These are phyloP conservation scores for Brachypteracias leptosomus DNA, from an alignment of 2,113 vertebrate species.

Conservation along the genomic window DNA sequence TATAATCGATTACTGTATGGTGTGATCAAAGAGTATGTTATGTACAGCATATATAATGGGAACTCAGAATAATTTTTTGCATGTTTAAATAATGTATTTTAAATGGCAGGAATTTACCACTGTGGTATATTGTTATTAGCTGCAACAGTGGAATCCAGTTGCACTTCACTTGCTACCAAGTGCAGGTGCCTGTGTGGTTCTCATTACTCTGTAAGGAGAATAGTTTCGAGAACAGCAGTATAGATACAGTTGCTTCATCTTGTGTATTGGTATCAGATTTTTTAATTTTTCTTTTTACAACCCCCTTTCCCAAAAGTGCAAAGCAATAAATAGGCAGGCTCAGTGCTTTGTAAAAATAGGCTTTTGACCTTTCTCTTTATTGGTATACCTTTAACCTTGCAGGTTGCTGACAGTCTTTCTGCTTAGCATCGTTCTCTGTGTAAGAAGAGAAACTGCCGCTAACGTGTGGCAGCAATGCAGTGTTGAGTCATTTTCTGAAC, in stretches of 20 bases:
- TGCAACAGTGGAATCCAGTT: neutral
- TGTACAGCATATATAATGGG: neutral
- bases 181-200: neutral
- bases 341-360: neutral
- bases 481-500: neutral
- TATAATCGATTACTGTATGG: neutral
- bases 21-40: neutral
- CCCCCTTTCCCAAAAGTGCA: neutral
- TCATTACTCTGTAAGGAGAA: neutral
- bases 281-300: neutral
- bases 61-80: neutral
- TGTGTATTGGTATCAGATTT: neutral
- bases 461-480: neutral
- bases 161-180: neutral
- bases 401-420: neutral
- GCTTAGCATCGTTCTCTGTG: neutral
- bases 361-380: slow-evolving; percentile 18
- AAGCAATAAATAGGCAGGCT: neutral
- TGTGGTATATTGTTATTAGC: neutral
- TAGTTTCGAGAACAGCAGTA: neutral
- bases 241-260: neutral
- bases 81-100: neutral
- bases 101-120: neutral
- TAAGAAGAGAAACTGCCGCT: neutral
- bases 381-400: neutral